These are phyloP conservation scores for Eudasyphora cyanicolor DNA, from an alignment of 2,888 invertebrate genomes.

Conservation along the genomic window DNA sequence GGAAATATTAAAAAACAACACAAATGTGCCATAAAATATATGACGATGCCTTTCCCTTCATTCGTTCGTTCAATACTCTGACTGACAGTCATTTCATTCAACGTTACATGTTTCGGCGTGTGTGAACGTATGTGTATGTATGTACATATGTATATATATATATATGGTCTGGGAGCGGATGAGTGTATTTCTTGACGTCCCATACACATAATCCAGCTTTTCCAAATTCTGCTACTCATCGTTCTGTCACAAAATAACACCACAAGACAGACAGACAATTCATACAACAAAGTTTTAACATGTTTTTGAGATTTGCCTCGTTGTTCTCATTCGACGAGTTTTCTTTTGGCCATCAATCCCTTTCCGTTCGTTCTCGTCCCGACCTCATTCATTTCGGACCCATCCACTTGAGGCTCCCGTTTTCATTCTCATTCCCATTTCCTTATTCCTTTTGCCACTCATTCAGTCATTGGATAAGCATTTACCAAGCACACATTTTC, in stretches of 20 bases:
- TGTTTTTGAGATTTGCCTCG: conserved; percentile 42
- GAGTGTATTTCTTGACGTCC: conserved; percentile 25
- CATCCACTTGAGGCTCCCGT: not conserved
- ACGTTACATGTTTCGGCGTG: conserved; percentile 5
- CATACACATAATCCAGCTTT: conserved; percentile 48
- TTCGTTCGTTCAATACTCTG: conserved; percentile 8
- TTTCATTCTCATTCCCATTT: not conserved
- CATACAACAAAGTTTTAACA: conserved; percentile 16
- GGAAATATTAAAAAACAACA: conserved; percentile 22
- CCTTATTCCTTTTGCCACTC: not conserved
- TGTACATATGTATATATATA: too few relatives aligned
- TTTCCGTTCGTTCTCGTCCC: not conserved
- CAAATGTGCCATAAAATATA: conserved; percentile 41
- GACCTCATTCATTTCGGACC: not conserved
- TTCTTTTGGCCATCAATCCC: conserved; percentile 33
- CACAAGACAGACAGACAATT: not conserved
- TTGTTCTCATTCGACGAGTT: conserved; percentile 45
- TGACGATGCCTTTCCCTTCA: conserved; percentile 25
- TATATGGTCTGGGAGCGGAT: too few relatives aligned
- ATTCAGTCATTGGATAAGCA: conserved; percentile 19
- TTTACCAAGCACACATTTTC: not conserved
- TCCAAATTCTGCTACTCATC: conserved; percentile 33
- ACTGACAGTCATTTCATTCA: conserved; percentile 31
- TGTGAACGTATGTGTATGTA: not conserved
- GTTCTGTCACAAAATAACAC: conserved; percentile 19